phyloP scores from a whole-genome alignment of 2,113 vertebrate genomes.

The Setophaga kirtlandii region DNA sequence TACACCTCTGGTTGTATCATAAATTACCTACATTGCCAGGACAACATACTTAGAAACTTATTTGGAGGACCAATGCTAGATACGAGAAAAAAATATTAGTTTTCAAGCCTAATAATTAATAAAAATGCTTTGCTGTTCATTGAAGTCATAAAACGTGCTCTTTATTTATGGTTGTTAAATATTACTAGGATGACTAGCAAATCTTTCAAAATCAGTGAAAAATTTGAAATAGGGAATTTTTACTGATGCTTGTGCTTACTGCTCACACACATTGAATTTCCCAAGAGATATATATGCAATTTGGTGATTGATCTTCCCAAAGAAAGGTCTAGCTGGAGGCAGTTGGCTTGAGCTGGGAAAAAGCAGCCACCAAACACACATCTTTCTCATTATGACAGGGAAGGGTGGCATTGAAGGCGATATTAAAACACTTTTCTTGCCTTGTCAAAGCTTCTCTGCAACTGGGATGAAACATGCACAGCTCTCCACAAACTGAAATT shows the following conservation, averaged over 20 bases:
- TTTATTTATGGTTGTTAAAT: background rate
- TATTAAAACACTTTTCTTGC: conserved; percentile 18
- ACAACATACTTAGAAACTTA: background rate
- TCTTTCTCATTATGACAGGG: conserved; percentile 36
- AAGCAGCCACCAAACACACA: background rate
- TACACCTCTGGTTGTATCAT: conserved; percentile 11
- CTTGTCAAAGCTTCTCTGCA: conserved; percentile 11
- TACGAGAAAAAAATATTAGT: background rate
- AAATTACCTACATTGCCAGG: conserved; percentile 15
- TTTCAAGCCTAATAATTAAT: background rate
- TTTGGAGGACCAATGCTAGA: background rate
- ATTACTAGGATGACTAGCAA: background rate
- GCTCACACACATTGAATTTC: conserved; percentile 3
- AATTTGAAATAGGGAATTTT: background rate
- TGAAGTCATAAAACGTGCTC: background rate
- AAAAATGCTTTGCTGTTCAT: background rate
- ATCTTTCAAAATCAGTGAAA: conserved; percentile 24
- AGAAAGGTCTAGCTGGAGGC: conserved; percentile 21
- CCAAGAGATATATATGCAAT: background rate
- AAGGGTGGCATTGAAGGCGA: conserved; percentile 16
- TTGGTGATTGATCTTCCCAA: conserved; percentile 39
- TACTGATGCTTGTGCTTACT: background rate
- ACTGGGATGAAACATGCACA: background rate
- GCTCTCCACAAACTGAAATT: background rate
- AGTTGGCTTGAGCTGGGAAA: conserved; percentile 17